These are phyloP conservation scores for Aspidoscelis tigris DNA, from an alignment of 2,113 vertebrate species.

Conservation along the genomic window DNA sequence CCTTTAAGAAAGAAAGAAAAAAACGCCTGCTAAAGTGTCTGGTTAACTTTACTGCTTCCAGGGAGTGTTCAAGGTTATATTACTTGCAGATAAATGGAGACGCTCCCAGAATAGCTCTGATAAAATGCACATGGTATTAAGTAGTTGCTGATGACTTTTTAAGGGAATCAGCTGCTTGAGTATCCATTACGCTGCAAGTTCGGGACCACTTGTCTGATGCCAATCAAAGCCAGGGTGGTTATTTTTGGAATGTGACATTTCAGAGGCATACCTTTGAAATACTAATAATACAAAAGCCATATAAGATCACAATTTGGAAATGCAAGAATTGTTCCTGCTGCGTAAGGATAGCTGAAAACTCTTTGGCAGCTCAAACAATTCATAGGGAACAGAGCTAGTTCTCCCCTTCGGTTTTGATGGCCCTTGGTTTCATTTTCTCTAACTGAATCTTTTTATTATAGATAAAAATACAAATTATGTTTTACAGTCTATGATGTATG, in stretches of 20 bases:
- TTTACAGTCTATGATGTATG: not conserved
- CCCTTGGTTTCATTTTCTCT: constrained; percentile 52
- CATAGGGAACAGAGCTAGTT: constrained; percentile 21
- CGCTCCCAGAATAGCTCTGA: constrained; percentile 95
- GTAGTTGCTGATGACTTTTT: constrained; percentile 94
- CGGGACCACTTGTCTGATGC: constrained; percentile 96
- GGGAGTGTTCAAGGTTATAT: constrained; percentile 83
- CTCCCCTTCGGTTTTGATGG: constrained; percentile 24
- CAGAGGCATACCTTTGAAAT: constrained; percentile 73
- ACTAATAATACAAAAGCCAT: constrained; percentile 74
- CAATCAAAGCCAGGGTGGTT: constrained; percentile 83
- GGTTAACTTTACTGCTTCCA: constrained; percentile 58
- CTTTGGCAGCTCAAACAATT: not conserved
- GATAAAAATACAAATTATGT: not conserved
- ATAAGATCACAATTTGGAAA: constrained; percentile 62
- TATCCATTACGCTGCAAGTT: constrained; percentile 87
- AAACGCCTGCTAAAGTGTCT: constrained; percentile 41
- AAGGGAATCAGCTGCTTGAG: constrained; percentile 93
- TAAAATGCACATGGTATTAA: constrained; percentile 84
- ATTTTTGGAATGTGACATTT: constrained; percentile 92
- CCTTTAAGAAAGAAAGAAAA: constrained; percentile 29
- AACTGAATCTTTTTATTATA: constrained; percentile 21
- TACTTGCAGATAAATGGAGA: constrained; percentile 76
- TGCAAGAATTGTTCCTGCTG: constrained; percentile 33
- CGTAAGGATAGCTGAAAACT: constrained; percentile 32